phyloP scores from a whole-genome alignment of 2,113 vertebrate genomes.

The Tapirus terrestris region DNA sequence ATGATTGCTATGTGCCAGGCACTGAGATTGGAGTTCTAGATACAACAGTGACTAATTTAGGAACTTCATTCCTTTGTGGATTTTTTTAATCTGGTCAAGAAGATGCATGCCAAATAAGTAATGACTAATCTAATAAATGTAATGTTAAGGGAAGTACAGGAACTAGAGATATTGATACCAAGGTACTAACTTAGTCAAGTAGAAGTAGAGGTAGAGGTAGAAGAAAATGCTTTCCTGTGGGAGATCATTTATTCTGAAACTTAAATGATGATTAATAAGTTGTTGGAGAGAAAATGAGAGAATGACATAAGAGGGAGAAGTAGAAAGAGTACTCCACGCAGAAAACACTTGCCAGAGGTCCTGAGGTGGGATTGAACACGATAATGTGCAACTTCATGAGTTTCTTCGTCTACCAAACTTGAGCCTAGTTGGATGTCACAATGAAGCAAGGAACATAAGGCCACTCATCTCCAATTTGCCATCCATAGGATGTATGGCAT shows the following conservation, averaged over 20 bases:
- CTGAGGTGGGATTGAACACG: not conserved
- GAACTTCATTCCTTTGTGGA: not conserved
- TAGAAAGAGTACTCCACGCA: not conserved
- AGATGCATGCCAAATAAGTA: not conserved
- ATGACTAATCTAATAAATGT: not conserved
- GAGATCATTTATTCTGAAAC: not conserved
- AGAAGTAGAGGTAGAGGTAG: not conserved
- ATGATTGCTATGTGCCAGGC: not conserved
- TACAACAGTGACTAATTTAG: not conserved
- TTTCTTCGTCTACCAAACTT: not conserved
- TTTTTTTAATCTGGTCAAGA: not conserved
- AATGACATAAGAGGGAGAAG: not conserved
- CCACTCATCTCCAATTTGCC: not conserved
- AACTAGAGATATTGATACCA: not conserved
- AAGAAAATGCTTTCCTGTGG: not conserved
- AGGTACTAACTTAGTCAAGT: not conserved
- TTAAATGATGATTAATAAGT: not conserved
- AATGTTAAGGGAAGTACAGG: not conserved
- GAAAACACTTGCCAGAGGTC: not conserved
- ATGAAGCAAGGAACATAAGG: not conserved
- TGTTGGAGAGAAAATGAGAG: not conserved
- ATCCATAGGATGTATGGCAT: not conserved
- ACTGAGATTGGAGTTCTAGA: not conserved
- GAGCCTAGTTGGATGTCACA: not conserved
- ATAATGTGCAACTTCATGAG: not conserved